Base-by-base conservation (phyloP, 2,113 vertebrate species). In the Cyanoderma ruficeps region DNA sequence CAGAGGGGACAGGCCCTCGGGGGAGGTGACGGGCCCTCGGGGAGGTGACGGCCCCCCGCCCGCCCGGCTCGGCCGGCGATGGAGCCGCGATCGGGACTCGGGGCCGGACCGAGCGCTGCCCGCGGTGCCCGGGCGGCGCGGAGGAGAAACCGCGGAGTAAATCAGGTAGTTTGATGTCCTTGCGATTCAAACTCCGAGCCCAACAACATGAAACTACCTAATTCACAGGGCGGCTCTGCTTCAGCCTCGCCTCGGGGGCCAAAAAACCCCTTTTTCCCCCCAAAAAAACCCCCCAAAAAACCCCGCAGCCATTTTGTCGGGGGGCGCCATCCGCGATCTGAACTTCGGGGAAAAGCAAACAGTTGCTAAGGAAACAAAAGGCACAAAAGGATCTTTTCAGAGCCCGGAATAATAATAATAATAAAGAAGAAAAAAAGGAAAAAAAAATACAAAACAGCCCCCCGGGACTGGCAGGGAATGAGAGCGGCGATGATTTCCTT, bases 161-260 rank as follows among this genome's bases (percentile, higher is more conserved):
- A 97, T 98, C 98, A 96, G 98, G 98, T 98, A 98, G 98, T 99
- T 98, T 97, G 95, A 98, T 98, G 98, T 98, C 96, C 97, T 98
- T 98, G 98, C 96, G 97, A 98, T 98, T 97, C 94, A 98, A 98
- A 96, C 89, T 79, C 97, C 92, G 97, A 98, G 97, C 98, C 98
- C 98, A 98, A 98, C 98, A 99, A 99, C 98, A 98, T 98, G 98
- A 98, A 98, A 98, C 98, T 98, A 99, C 98, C 98, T 98, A 98
- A 98, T 98, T 98, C 98, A 98, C 98, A 97, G 95, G 97, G 94
- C 98, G 98, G 98, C 97, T 97, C 96, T 92, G 86, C 92, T 92
- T 93, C 95, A 33, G 86, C 94, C 96, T 83, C 77, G 79, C 94
- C 97, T 92, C 97, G 97, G 97, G 19, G 52, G 28, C 10, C 2